Evolutionary conservation across 1,140 invertebrate genomes (phyloP).

Genomic region (Diabrotica undecimpunctata): DNA sequence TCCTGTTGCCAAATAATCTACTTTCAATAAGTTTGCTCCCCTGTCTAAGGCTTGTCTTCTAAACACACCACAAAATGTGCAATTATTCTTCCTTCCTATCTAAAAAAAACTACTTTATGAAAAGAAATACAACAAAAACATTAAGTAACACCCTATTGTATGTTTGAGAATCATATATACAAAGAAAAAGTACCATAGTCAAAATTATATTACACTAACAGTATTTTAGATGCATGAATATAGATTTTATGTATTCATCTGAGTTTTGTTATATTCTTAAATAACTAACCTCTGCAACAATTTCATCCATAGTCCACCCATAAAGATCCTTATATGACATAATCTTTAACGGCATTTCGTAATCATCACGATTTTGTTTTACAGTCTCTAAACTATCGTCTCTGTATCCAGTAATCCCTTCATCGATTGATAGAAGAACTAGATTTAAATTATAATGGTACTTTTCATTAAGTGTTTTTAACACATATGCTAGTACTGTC

Average conservation of each 20-base stretch:
- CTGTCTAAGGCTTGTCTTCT: constrained; percentile 92
- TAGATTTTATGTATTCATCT: no score
- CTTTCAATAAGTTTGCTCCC: constrained; percentile 81
- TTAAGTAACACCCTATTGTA: no score
- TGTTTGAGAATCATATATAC: no score
- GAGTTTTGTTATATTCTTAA: constrained; percentile 7
- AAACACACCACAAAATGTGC: constrained; percentile 98
- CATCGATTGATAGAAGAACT: constrained; percentile 93
- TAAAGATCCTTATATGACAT: constrained; percentile 98
- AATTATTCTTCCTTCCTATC: constrained; percentile 97
- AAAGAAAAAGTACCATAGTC: no score
- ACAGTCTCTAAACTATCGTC: constrained; percentile 98
- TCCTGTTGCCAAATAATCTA: constrained; percentile 93
- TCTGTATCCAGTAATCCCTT: constrained; percentile 97
- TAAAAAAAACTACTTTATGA: constrained; percentile 41
- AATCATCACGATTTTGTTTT: constrained; percentile 89
- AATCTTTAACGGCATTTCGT: constrained; percentile 91
- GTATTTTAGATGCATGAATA: no score
- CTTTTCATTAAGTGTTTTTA: constrained; percentile 89
- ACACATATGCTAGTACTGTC: constrained; percentile 89
- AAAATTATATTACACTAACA: no score
- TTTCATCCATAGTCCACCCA: constrained; percentile 99
- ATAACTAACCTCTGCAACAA: constrained; percentile 72
- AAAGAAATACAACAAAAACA: neutral
- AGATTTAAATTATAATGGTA: constrained; percentile 91